These are phyloP conservation scores for Manis javanica DNA, from an alignment of 2,797 vertebrate genomes.

Conservation along the genomic window DNA sequence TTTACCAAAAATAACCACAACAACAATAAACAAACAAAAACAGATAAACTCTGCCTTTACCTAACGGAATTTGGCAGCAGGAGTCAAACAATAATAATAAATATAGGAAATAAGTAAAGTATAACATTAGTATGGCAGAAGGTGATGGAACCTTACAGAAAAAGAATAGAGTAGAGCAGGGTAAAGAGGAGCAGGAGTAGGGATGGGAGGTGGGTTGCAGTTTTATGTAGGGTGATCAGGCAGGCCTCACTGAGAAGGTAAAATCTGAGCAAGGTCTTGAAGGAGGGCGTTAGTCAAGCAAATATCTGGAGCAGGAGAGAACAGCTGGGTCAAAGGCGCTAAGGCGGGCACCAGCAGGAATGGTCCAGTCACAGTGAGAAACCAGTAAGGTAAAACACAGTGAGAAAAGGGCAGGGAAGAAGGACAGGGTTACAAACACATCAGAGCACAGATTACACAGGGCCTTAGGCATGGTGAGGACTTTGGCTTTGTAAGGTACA, in stretches of 20 bases:
- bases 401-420: neutral
- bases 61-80: neutral
- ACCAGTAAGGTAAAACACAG: neutral
- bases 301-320: neutral
- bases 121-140: neutral
- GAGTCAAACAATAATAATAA: neutral
- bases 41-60: neutral
- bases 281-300: neutral
- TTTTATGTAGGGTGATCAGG: neutral
- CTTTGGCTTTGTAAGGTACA: neutral
- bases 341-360: neutral
- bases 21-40: neutral
- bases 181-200: neutral
- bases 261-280: neutral
- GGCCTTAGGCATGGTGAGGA: neutral
- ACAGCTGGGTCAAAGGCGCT: neutral
- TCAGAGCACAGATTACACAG: neutral
- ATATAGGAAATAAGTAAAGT: neutral
- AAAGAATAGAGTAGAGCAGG: neutral
- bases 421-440: neutral
- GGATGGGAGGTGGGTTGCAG: neutral
- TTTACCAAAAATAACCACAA: neutral
- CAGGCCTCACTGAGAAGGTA: neutral
- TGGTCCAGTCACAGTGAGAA: neutral
- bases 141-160: neutral